Base-by-base conservation (phyloP, 2,113 vertebrate genomes). In the Solea solea region DNA sequence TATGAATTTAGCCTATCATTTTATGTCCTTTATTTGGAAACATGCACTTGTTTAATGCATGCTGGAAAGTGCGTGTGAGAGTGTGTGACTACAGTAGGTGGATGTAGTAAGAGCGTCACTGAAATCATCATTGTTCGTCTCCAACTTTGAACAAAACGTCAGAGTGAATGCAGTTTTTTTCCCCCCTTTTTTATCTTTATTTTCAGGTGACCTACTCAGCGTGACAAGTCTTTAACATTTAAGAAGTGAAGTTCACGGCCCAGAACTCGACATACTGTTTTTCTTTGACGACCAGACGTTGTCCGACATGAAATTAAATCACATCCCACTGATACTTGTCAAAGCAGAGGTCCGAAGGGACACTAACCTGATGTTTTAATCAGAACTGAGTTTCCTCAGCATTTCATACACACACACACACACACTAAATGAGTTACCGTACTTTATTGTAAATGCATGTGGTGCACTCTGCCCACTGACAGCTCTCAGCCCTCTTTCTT, bases 381-480 rank as follows among this genome's bases (percentile, higher is more conserved):
- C 45, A 58, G 46, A 81, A 44, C 25, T 64, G 71, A 78, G 72
- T 71, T 86, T 86, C 90, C 69, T 80, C 62, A 82, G 71, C 62
- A 68, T 28, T 51, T 54, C 49, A 45, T 65, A 66, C 50, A 49
- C 72, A 51, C 54, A 45, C 69, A 66, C 50, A 49, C 72, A 51
- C 54, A 57, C 72, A 50, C 56, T 46, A 61, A 57, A 72, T 34
- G 60, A 64, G 73, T 56, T 72, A 64, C 63, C 80, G 11, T 55
- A 46, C 65, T 74, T 74, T 58, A 39, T 60, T 60, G 46, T 80
- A 56, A 78, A 77, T 49, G 10, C 57, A 41, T 8, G 7, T 42
- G 46, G 69, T 51, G 66, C 1, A 9, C n/a, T 9, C 58, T 40
- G 1, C 75, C 64, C 60, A 52, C 70, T 58, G 72, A 73, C 78